These are phyloP conservation scores for Mechanitis messenoides DNA, from an alignment of 2,888 invertebrate species.

Conservation along the genomic window DNA sequence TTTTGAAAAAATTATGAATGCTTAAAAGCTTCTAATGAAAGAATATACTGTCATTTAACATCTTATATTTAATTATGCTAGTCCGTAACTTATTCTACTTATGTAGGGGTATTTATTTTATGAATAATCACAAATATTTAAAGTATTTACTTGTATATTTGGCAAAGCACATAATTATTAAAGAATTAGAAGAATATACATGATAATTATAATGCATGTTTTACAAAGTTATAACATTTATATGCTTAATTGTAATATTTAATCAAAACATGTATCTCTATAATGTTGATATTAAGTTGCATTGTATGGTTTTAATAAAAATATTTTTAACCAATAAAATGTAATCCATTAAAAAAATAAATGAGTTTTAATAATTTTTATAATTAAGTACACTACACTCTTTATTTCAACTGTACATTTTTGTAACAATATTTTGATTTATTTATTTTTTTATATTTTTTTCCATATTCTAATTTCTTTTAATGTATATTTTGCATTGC, in stretches of 20 bases:
- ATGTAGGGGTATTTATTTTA: background rate
- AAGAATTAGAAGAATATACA: too few relatives aligned
- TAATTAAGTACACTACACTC: too few relatives aligned
- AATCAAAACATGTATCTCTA: background rate
- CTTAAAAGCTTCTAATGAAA: slow-evolving; percentile 8
- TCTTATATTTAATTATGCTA: background rate
- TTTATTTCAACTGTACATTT: too few relatives aligned
- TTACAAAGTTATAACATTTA: background rate
- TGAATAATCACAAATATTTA: background rate
- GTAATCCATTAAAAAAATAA: background rate
- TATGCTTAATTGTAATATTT: slow-evolving; percentile 1
- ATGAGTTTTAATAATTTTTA: background rate
- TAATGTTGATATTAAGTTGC: background rate
- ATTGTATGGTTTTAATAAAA: background rate
- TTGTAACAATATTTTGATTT: background rate
- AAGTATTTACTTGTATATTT: too few relatives aligned
- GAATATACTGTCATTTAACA: background rate
- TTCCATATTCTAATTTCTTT: too few relatives aligned
- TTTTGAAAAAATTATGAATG: slow-evolving; percentile 8
- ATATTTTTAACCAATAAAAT: background rate
- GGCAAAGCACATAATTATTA: too few relatives aligned
- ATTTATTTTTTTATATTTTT: background rate
- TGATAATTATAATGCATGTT: background rate
- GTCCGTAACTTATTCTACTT: slow-evolving; percentile 2
- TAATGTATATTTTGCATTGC: too few relatives aligned